phyloP scores from a whole-genome alignment of 30 jellyfish, hydroid and myxozoan genomes.

The Aurelia sp. region DNA sequence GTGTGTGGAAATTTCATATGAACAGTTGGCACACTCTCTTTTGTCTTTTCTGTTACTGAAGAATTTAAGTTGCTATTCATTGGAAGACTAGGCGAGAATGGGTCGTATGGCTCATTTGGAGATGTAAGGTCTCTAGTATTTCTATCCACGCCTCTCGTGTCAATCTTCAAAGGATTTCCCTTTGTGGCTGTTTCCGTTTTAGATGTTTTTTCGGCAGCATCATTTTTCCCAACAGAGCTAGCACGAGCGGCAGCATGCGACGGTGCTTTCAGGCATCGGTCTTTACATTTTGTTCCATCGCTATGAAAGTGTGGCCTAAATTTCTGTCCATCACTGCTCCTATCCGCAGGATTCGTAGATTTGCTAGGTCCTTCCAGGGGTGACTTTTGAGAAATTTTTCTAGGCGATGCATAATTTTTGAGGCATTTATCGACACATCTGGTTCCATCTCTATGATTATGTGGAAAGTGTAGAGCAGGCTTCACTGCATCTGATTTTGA shows the following conservation, averaged over 20 bases:
- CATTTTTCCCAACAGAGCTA: not conserved
- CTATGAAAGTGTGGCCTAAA: constrained; percentile 64
- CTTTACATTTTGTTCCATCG: constrained; percentile 73
- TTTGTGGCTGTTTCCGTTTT: not conserved
- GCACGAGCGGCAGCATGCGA: not conserved
- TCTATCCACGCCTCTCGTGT: not conserved
- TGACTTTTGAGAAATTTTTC: not conserved
- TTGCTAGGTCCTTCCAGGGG: not conserved
- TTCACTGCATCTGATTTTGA: not conserved
- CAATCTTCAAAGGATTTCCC: not conserved
- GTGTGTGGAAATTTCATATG: constrained; percentile 2
- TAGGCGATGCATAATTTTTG: not conserved
- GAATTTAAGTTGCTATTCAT: too few species aligned
- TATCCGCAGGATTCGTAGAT: not conserved
- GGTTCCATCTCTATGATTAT: constrained; percentile 77
- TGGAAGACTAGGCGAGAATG: too few species aligned
- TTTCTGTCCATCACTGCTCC: not conserved
- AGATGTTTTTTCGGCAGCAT: not conserved
- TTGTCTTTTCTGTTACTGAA: too few species aligned
- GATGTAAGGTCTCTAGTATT: not conserved
- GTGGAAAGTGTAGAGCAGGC: constrained; percentile 42
- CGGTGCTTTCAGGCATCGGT: constrained; percentile 32
- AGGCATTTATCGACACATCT: constrained; percentile 58
- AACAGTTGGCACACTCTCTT: not conserved
- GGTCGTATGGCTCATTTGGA: too few species aligned